phyloP scores from a whole-genome alignment of 1,140 invertebrate genomes.

The Tetramorium alpestre region DNA sequence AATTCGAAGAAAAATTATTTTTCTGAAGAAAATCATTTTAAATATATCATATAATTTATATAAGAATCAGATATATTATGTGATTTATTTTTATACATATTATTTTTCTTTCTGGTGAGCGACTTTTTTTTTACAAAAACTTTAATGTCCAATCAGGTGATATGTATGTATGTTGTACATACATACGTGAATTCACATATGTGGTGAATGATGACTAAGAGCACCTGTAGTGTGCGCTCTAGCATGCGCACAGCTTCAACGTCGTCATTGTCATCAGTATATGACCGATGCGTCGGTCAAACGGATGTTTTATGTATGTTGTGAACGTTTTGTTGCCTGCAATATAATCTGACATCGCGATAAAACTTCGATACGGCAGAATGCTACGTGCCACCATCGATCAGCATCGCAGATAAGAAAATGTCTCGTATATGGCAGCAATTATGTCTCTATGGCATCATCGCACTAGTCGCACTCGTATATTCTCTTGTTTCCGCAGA shows the following conservation, averaged over 20 bases:
- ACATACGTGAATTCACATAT: too few species aligned
- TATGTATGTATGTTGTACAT: too few species aligned
- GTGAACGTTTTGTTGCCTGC: not conserved
- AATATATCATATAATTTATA: too few species aligned
- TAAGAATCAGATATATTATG: too few species aligned
- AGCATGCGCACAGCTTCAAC: not conserved
- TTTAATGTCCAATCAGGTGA: too few species aligned
- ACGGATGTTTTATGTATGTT: not conserved
- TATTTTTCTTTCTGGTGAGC: too few species aligned
- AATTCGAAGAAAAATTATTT: too few species aligned
- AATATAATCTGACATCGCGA: constrained; percentile 32
- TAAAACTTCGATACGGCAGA: constrained; percentile 25
- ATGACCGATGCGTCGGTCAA: not conserved
- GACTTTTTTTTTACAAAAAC: too few species aligned
- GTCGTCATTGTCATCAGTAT: not conserved
- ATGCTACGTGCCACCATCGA: constrained; percentile 32
- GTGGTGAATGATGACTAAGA: too few species aligned
- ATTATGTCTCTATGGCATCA: constrained; percentile 23
- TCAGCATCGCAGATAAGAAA: constrained; percentile 28
- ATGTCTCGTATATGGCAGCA: constrained; percentile 46
- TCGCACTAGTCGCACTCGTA: not conserved
- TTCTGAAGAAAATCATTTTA: too few species aligned
- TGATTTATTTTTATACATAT: too few species aligned
- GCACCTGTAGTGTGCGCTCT: too few species aligned
- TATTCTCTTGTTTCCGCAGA: not conserved